Percentiles rank a stretch among this genome's conserved stretches.
Evolutionary conservation across 1,140 invertebrate genomes (phyloP).

Genomic region (Microplitis mediator): DNA sequence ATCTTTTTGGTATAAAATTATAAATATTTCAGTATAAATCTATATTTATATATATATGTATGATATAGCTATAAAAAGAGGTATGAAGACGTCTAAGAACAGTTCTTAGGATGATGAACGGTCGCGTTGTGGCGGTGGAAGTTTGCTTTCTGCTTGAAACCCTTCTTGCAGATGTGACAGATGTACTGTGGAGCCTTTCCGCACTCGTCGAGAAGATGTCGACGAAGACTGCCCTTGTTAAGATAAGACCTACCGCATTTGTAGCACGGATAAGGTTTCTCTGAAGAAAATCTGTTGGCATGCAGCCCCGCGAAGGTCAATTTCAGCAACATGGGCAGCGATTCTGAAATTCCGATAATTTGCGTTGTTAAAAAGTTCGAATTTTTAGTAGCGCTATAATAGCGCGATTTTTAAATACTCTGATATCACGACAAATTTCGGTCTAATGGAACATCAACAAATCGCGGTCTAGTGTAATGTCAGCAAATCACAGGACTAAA

Average conservation of each 20-base stretch:
- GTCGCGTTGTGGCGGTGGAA: constrained; percentile 45
- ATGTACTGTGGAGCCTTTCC: constrained; percentile 41
- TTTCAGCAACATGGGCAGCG: constrained; percentile 3
- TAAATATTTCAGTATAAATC: too few species aligned
- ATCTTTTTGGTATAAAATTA: too few species aligned
- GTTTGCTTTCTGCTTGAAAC: constrained; percentile 50
- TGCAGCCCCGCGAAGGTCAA: constrained; percentile 5
- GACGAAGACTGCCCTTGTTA: constrained; percentile 51
- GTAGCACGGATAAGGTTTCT: constrained; percentile 57
- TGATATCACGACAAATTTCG: too few species aligned
- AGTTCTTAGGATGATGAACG: constrained; percentile 41
- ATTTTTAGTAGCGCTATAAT: too few species aligned
- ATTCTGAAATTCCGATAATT: constrained; percentile 47
- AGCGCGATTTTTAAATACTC: too few species aligned
- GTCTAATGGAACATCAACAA: too few species aligned
- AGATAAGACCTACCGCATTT: constrained; percentile 67
- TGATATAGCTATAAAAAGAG: too few species aligned
- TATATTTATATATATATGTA: too few species aligned
- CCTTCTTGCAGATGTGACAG: constrained; percentile 47
- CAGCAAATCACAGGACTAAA: too few species aligned
- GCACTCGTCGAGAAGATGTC: constrained; percentile 51
- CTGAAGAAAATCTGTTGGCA: background rate
- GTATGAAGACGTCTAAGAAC: constrained; percentile 11
- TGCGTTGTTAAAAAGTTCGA: constrained; percentile 1
- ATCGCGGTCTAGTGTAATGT: too few species aligned